A percentile compares a stretch with the other conserved stretches of the same genome.
Conservation (phyloP, 2,113 vertebrate species). For the Hippocampus guttulatus region DNA sequence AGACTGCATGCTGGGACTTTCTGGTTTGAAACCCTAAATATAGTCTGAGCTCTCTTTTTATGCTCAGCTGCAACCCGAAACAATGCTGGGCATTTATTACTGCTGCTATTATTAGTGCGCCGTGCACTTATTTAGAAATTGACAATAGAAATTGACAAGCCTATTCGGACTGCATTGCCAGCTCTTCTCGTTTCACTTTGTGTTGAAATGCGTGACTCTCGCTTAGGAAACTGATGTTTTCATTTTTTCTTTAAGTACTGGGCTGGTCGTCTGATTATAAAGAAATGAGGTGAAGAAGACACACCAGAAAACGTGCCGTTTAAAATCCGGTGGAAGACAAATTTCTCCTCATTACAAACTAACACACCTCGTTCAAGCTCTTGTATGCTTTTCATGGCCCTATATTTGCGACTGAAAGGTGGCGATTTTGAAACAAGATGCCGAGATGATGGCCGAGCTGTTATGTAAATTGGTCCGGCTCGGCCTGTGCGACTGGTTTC, state of each 20-base stretch:
- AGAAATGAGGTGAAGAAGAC: not conserved
- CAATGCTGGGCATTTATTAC: conserved; percentile 58
- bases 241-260: not conserved
- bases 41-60: conserved; percentile 61
- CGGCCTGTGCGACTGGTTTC: conserved; percentile 35
- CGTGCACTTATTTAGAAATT: conserved; percentile 55
- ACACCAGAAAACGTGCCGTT: no score
- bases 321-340: not conserved
- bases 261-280: not conserved
- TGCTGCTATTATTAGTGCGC: conserved; percentile 59
- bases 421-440: not conserved
- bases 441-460: conserved; percentile 7
- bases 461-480: conserved; percentile 48
- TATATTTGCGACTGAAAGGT: not conserved
- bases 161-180: conserved; percentile 39
- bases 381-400: not conserved
- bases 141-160: conserved; percentile 52
- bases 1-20: conserved; percentile 45
- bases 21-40: conserved; percentile 48
- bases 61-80: conserved; percentile 54
- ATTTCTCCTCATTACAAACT: not conserved
- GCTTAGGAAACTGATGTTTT: not conserved
- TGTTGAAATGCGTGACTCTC: conserved; percentile 27
- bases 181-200: conserved; percentile 38
- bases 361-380: no score